phyloP scores from a whole-genome alignment of 2,888 invertebrate species.

The Noctua pronuba region DNA sequence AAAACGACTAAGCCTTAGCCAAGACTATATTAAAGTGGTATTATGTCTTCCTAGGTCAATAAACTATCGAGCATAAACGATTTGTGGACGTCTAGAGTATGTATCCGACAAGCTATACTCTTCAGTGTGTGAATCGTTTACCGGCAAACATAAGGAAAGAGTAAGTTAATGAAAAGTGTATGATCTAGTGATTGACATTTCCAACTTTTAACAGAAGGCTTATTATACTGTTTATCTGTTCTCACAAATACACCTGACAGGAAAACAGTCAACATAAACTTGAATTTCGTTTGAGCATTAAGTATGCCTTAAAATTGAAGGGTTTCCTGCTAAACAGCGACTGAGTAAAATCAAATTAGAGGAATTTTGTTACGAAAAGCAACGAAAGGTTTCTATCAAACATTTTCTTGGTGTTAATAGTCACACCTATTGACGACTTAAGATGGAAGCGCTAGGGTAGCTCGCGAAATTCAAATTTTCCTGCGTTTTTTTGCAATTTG shows the following conservation, averaged over 20 bases:
- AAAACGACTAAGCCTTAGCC: slow-evolving; percentile 8
- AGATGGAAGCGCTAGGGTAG: no score
- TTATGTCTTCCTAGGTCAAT: slow-evolving; percentile 43
- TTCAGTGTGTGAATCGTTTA: neutral
- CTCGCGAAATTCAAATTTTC: no score
- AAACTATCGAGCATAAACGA: slow-evolving; percentile 36
- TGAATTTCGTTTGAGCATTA: neutral
- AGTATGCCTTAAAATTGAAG: neutral
- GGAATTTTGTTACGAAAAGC: neutral
- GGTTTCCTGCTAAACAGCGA: neutral
- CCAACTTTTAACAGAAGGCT: neutral
- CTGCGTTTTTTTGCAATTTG: no score
- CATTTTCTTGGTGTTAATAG: neutral
- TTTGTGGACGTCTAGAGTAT: slow-evolving; percentile 27
- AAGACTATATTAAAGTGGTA: slow-evolving; percentile 9
- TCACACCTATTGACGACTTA: no score
- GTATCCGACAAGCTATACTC: slow-evolving; percentile 13
- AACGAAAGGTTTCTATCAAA: neutral
- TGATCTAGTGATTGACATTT: neutral
- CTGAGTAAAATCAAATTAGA: neutral
- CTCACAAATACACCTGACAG: neutral
- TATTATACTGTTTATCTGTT: neutral
- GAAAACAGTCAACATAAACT: neutral
- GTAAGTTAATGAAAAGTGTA: neutral
- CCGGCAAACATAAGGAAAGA: neutral